Base-by-base conservation (phyloP, 2,888 invertebrate species). In the Cosmopolites sordidus region DNA sequence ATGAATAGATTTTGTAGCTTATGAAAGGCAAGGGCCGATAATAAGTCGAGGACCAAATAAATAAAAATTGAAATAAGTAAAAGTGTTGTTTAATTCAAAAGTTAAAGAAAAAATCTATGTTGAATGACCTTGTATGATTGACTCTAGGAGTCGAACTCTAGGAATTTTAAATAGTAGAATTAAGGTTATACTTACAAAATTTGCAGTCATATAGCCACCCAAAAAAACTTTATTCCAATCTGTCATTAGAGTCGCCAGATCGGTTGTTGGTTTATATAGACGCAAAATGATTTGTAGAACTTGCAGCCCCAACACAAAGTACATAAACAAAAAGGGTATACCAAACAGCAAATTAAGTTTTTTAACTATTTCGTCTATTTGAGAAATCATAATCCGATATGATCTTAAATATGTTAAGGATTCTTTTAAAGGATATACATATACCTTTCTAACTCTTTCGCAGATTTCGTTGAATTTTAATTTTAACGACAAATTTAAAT, bases 131-230 rank as follows among this genome's bases (percentile, higher is more conserved):
- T n/a, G n/a, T n/a, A n/a, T n/a, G n/a, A n/a, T n/a, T n/a, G n/a
- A n/a, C n/a, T n/a, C n/a, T n/a, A n/a, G n/a, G n/a, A n/a, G n/a
- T n/a, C n/a, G n/a, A n/a, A n/a, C n/a, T n/a, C n/a, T n/a, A n/a
- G n/a, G n/a, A n/a, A n/a, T n/a, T n/a, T n/a, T n/a, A n/a, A n/a
- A n/a, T n/a, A n/a, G n/a, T n/a, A n/a, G n/a, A n/a, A n/a, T 22
- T 3, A 22, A 22, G 8, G 8, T 42, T 8, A 9, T 15, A 47
- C 47, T 47, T 47, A 47, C 47, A n/a, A 39, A 8, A 11, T 39
- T 11, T 27, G n/a, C 12, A 8, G 15, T 1, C n/a, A 18, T 18
- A n/a, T 40, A 47, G 6, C 2, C 2, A 11, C 6, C 5, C 15
- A 47, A 15, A n/a, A 47, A 1, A 3, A 47, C 2, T 27, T 47